Base-by-base conservation (phyloP, 2,888 invertebrate species). In the Caenorhabditis sp. region DNA sequence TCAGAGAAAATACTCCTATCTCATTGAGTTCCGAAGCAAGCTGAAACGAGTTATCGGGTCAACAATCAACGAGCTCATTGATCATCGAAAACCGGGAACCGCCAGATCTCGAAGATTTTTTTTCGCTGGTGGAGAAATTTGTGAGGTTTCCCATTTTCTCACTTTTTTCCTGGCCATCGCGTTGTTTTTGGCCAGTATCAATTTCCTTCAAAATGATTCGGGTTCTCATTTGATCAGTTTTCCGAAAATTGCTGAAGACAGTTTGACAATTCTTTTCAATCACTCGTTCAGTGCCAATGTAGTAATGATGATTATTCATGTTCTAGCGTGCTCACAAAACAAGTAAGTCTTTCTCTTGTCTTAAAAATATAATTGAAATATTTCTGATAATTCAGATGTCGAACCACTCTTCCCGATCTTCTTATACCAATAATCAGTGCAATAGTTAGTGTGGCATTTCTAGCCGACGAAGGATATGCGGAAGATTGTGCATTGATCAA, bases 351-450 rank as follows among this genome's bases (percentile, higher is more conserved):
- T 17, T 31, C 10, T 31, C 21, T 26, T 58, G 14, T 10, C 21
- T 53, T 19, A 24, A 3, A 12, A 4, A 58, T 27, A n/a, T 17
- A 21, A 19, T 0, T 27, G 21, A 27, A 51, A 10, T 21, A 14
- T 53, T 10, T 14, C 6, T 36, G 1, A 26, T 43, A n/a, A 51
- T 67, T 62, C 62, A 71, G 68, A 58, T 70, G 73, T 24, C 69
- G 79, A 17, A 65, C 67, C 0, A 77, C 72, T 8, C 62, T 79
- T 31, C 72, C 79, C 3, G 79, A 79, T 61, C 62, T 79, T 1
- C 58, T 79, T 0, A 58, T 76, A 0, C 76, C 77, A 0, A 23
- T 76, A 17, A 50, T 72, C 36, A 23, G 62, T 24, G 36, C 54
- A 10, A 17, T 68, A 36, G 59, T 60, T n/a, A 21, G 67, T 19